Evolutionary conservation across 2,113 vertebrate species (phyloP).

Genomic region (Rynchops niger): DNA sequence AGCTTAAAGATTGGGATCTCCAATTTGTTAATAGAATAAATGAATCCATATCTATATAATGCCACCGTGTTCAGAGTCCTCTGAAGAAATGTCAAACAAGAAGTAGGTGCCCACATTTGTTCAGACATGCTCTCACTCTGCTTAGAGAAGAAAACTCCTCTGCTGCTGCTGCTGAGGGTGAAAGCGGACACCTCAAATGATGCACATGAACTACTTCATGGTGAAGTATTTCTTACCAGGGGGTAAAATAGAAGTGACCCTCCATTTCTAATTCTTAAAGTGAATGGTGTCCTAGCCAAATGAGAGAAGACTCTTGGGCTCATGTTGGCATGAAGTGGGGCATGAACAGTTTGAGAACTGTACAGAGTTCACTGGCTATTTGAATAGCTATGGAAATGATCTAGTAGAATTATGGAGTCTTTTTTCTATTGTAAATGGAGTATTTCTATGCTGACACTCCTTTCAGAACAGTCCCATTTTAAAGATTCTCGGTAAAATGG

Average conservation of each 20-base stretch:
- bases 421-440: neutral
- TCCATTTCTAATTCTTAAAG: neutral
- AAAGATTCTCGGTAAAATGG: slow-evolving; percentile 1
- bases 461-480: neutral
- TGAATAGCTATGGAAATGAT: neutral
- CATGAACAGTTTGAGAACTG: neutral
- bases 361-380: neutral
- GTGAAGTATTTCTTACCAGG: neutral
- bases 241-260: neutral
- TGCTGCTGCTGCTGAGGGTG: neutral
- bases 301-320: neutral
- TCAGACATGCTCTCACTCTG: neutral
- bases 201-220: neutral
- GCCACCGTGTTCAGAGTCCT: neutral
- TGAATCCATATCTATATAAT: neutral
- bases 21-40: neutral
- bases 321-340: neutral
- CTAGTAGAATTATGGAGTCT: neutral
- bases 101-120: neutral
- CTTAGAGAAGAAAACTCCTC: neutral
- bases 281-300: neutral
- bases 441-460: neutral
- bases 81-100: neutral
- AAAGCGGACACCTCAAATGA: neutral
- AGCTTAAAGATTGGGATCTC: neutral